phyloP scores from a whole-genome alignment of 2,113 vertebrate species.

The Chunga burmeisteri region DNA sequence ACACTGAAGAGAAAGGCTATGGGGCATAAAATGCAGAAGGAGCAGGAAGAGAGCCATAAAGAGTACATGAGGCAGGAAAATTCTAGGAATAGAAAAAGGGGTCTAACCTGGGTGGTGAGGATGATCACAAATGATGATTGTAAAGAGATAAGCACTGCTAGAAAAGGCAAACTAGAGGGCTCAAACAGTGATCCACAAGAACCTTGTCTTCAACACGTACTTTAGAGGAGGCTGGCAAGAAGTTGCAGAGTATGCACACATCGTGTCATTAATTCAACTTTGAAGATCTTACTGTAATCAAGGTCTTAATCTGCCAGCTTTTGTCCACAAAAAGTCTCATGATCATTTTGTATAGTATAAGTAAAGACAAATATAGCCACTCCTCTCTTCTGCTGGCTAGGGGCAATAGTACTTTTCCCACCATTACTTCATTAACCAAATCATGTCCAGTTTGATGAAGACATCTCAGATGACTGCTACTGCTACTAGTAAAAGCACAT shows the following conservation, averaged over 20 bases:
- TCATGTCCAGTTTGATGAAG: not conserved
- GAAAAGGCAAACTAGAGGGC: not conserved
- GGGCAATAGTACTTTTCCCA: not conserved
- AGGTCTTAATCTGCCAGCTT: not conserved
- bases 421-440: not conserved
- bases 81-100: not conserved
- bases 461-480: not conserved
- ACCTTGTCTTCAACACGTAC: not conserved
- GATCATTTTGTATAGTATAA: not conserved
- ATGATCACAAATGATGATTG: not conserved
- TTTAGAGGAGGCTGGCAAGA: not conserved
- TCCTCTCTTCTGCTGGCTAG: not conserved
- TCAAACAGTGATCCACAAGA: not conserved
- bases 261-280: fast-evolving
- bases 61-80: not conserved
- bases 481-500: not conserved
- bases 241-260: not conserved
- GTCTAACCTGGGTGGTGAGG: not conserved
- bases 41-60: not conserved
- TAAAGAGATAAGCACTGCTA: not conserved
- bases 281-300: not conserved
- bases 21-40: not conserved
- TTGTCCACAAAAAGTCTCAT: not conserved
- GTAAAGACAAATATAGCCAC: not conserved
- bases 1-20: not conserved